A percentile compares a stretch with the other conserved stretches of the same genome.
Conservation (phyloP, 1,140 invertebrate species). For the Dreissena polymorpha region DNA sequence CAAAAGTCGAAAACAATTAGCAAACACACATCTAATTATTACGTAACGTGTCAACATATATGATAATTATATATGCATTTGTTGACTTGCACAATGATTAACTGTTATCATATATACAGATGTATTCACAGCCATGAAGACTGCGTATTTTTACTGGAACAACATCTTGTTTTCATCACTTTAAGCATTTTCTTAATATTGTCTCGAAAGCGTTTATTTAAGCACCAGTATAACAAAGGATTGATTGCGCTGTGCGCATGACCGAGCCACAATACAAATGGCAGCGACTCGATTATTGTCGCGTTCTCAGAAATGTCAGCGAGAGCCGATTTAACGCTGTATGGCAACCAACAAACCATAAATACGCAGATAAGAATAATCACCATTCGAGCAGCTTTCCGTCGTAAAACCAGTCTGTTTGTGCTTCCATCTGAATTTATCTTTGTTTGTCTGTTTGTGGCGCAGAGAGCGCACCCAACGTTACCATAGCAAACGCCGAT, state of each 20-base stretch:
- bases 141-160: constrained; percentile 15
- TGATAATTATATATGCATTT: too few relatives aligned
- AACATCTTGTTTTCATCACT: constrained; percentile 49
- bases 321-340: constrained; percentile 85
- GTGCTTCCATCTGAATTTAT: constrained; percentile 83
- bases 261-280: constrained; percentile 85
- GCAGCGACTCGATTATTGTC: constrained; percentile 70
- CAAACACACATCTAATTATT: too few relatives aligned
- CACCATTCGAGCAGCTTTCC: constrained; percentile 94
- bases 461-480: constrained; percentile 81
- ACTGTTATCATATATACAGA: too few relatives aligned
- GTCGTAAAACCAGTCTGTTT: constrained; percentile 88
- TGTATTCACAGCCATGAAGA: constrained; percentile 19
- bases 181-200: constrained; percentile 57
- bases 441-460: constrained; percentile 79
- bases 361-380: constrained; percentile 96
- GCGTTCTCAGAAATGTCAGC: constrained; percentile 82
- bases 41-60: too few relatives aligned
- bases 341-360: constrained; percentile 96
- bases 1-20: too few relatives aligned
- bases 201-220: constrained; percentile 84
- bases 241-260: constrained; percentile 89
- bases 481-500: constrained; percentile 81
- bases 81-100: too few relatives aligned
- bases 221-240: constrained; percentile 88